Evolutionary conservation across 2,113 vertebrate genomes (phyloP).

Genomic region (Cyphomyrus plagiostoma): DNA sequence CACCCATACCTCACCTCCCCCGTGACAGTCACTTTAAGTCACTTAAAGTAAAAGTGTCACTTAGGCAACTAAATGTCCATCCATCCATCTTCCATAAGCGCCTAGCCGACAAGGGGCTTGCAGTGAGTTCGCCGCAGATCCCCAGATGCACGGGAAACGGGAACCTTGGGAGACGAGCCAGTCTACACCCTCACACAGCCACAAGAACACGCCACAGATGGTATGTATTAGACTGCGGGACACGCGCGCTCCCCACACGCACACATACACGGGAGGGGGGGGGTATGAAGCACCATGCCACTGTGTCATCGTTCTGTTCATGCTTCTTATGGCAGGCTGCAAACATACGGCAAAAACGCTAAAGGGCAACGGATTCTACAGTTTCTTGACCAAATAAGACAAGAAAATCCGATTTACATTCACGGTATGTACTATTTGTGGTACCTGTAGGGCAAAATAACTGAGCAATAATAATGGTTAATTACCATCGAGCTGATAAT

Average conservation of each 20-base stretch:
- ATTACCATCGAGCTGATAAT: constrained; percentile 5
- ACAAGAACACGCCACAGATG: background rate
- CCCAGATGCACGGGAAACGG: background rate
- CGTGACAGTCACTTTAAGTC: constrained; percentile 1
- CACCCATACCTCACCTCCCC: background rate
- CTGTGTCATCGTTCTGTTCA: background rate
- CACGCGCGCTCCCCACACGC: background rate
- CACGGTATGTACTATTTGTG: background rate
- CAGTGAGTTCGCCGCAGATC: background rate
- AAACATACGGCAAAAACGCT: background rate
- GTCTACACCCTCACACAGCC: background rate
- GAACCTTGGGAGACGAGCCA: background rate
- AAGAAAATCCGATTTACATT: background rate
- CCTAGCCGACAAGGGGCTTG: background rate
- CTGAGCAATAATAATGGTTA: background rate
- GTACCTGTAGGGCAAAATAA: background rate
- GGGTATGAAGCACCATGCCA: background rate
- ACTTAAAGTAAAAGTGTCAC: constrained; percentile 3
- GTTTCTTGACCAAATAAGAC: background rate
- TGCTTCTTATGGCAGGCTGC: background rate
- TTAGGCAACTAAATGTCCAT: background rate
- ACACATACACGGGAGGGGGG: background rate
- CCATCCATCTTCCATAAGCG: background rate
- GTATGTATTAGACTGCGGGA: background rate
- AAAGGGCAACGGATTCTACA: background rate